These are phyloP conservation scores for Pyrrhia umbra DNA, from an alignment of 2,888 invertebrate genomes.

Conservation along the genomic window DNA sequence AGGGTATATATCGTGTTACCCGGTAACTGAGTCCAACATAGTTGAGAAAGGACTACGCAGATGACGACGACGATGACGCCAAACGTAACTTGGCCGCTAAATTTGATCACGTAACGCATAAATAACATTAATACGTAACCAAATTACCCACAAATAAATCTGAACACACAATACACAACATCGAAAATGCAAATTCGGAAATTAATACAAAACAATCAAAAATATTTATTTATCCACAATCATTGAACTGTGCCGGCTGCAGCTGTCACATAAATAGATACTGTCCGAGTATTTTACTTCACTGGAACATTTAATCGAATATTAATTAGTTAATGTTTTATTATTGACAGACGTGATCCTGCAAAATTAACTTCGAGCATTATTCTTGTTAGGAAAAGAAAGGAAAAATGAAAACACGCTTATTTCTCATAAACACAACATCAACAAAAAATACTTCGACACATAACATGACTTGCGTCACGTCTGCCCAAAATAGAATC, in stretches of 20 bases:
- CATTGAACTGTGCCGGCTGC: slow-evolving; percentile 16
- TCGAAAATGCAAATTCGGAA: slow-evolving; percentile 17
- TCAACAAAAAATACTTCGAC: no score
- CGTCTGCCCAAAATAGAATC: no score
- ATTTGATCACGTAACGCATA: neutral
- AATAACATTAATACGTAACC: slow-evolving; percentile 1
- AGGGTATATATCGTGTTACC: no score
- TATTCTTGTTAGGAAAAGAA: no score
- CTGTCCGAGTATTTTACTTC: slow-evolving; percentile 27
- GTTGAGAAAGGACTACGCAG: no score
- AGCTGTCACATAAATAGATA: slow-evolving; percentile 30
- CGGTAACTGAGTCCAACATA: no score
- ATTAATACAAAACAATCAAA: slow-evolving; percentile 40
- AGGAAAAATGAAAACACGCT: no score
- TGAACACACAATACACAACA: slow-evolving; percentile 7
- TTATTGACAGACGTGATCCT: slow-evolving; percentile 56
- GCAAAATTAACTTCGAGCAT: slow-evolving; percentile 50
- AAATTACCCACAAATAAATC: slow-evolving; percentile 14
- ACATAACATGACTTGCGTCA: no score
- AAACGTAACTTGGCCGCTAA: neutral
- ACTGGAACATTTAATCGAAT: slow-evolving; percentile 24
- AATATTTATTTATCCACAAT: slow-evolving; percentile 16
- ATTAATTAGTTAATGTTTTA: slow-evolving; percentile 27
- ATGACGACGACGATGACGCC: no score
- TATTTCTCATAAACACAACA: no score